Base-by-base conservation (phyloP, 1,140 invertebrate genomes). In the Limonius californicus region DNA sequence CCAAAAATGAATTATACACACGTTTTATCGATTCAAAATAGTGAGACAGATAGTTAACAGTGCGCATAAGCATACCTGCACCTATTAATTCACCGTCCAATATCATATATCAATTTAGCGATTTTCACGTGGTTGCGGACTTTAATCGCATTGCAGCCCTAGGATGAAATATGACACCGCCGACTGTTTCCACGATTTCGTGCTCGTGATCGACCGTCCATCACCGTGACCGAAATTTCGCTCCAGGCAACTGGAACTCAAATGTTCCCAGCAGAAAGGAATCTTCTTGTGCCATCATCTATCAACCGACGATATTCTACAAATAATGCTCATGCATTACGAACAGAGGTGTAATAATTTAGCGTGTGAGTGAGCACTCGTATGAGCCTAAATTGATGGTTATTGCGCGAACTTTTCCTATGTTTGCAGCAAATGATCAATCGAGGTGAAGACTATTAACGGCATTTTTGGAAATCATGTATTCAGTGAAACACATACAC, bases 101-200 rank as follows among this genome's bases (percentile, higher is more conserved):
- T 11, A 53, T 20, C 16, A 20, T 23, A 11, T 53, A 53, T 23
- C 16, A 53, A 23, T 20, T 19, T 23, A 53, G 47, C 9, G 12
- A 20, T 55, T 14, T 20, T 35, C 54, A 55, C 27, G 27, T 55
- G 54, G 19, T 35, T 18, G 30, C 21, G 6, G 27, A 55, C 27
- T 27, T 27, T 18, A 35, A 27, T 27, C 20, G 21, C n/a, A 35
- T 15, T 20, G 27, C 30, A 16, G 21, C 27, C 54, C 54, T 18
- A 55, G 27, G 54, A 53, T 55, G 54, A 55, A 55, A 55, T 55
- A 55, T 55, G 54, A 55, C 54, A 35, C 54, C 20, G 54, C 35
- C 35, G 27, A 55, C 21, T 35, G 21, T 55, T 55, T 55, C 16
- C 18, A 53, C 47, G 47, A 20, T 19, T n/a, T 15, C 47, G 16